A percentile compares a stretch with the other conserved stretches of the same genome.
These are phyloP conservation scores for Melospiza melodia DNA, from an alignment of 2,113 vertebrate genomes.

Conservation along the genomic window DNA sequence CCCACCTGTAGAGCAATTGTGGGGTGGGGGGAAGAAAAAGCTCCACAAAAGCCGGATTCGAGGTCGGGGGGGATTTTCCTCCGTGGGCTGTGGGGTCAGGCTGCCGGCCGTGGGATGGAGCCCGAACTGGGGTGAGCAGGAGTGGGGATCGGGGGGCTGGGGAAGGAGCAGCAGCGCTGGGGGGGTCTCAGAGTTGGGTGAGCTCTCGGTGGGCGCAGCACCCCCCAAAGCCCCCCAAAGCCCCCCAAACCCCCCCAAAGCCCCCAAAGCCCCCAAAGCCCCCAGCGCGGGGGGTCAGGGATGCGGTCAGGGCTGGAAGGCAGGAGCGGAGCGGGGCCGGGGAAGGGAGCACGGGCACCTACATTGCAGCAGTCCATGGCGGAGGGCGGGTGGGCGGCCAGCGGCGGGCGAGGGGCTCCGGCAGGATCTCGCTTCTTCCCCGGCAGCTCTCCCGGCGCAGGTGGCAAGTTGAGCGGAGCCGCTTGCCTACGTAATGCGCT, in stretches of 20 bases:
- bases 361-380: conserved; percentile 49
- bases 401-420: not conserved
- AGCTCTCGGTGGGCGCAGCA: not conserved
- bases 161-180: not conserved
- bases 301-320: rapidly evolving
- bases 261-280: not conserved
- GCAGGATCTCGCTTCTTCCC: not conserved
- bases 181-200: not conserved
- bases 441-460: conserved; percentile 3
- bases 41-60: not conserved
- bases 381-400: not conserved
- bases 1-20: not conserved
- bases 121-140: not conserved
- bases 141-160: no score
- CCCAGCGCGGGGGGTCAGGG: not conserved
- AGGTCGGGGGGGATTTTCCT: not conserved
- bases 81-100: not conserved
- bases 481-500: conserved; percentile 49
- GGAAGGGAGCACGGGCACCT: not conserved
- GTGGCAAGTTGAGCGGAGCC: conserved; percentile 46
- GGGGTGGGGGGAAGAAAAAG: not conserved
- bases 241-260: not conserved
- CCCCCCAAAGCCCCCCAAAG: not conserved
- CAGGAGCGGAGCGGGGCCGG: not conserved
- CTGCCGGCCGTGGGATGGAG: not conserved